Percentiles rank a stretch among this genome's conserved stretches.
phyloP scores from a whole-genome alignment of 2,797 vertebrate genomes.

The Urosaurus nigricauda region DNA sequence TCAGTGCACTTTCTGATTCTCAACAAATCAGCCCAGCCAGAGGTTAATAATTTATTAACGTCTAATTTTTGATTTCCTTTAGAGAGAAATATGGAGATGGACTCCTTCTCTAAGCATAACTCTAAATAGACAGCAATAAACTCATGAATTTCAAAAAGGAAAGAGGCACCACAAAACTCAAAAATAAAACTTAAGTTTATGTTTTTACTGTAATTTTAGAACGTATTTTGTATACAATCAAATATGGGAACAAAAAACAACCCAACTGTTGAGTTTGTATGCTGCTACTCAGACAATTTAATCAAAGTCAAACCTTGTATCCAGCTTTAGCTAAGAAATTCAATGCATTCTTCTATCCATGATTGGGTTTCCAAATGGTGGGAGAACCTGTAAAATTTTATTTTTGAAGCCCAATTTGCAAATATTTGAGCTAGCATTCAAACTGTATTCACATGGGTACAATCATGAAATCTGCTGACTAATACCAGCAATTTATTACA shows the following conservation, averaged over 20 bases:
- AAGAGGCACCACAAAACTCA: constrained; percentile 9
- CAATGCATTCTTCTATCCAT: constrained; percentile 24
- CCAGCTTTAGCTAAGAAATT: constrained; percentile 17
- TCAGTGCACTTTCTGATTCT: constrained; percentile 5
- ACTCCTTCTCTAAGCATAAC: background rate
- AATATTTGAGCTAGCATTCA: constrained; percentile 50
- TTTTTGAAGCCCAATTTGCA: constrained; percentile 40
- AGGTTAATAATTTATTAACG: background rate
- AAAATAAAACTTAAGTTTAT: constrained; percentile 53
- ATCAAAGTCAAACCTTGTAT: constrained; percentile 37
- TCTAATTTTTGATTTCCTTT: background rate
- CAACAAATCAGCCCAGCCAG: background rate
- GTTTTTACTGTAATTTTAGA: constrained; percentile 60
- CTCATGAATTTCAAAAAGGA: background rate
- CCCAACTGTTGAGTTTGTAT: constrained; percentile 21
- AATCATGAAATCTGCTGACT: constrained; percentile 62
- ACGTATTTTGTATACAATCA: constrained; percentile 58
- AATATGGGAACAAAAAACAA: constrained; percentile 37
- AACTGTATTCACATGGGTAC: constrained; percentile 53
- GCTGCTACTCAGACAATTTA: constrained; percentile 44
- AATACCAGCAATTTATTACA: constrained; percentile 65
- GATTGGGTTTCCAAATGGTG: constrained; percentile 44
- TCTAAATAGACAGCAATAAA: background rate
- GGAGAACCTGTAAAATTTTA: constrained; percentile 34
- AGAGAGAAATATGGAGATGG: background rate